Evolutionary conservation across 2,113 vertebrate species (phyloP), one percentile per base, ranked within the genome.

Genomic region (Lophochroa leadbeateri): DNA sequence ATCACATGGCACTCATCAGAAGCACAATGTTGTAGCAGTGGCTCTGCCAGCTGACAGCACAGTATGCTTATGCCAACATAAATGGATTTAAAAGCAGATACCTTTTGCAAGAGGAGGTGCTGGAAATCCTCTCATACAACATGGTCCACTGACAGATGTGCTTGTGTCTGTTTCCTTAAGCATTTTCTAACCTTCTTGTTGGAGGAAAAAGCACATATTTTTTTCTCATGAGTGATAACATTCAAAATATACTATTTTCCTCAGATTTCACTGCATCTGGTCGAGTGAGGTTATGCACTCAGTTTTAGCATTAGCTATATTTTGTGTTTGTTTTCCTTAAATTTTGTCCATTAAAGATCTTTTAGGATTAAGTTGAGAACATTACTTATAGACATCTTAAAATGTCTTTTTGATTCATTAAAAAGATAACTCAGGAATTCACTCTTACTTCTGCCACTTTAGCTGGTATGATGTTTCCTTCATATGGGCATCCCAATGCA

Each of bases 401-500:
- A 72, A 86, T 6, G 9, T 18, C 46, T 17, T 80, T 90, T 82
- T 78, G 68, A 88, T 82, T 76, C 11, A 88, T 52, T 65, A 75
- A 83, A 84, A 76, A 84, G 77, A 52, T n/a, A 95, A 95, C n/a
- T 24, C 19, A 68, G 17, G 96, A 67, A 35, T 50, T 46, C 63
- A 71, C 21, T 80, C 97, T 98, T 98, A 99, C 99, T 98, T 99
- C 98, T 65, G 98, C 98, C 84, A 99, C 99, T 98, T 99, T 99
- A 65, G 98, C 97, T 25, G 99, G 98, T 46, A 95, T 55, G 76
- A 99, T 82, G 23, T 93, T 96, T 98, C 99, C 99, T 98, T 99
- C 99, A 50, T 99, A 98, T 2, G 99, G 99, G 77, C 99, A 99
- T 90, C 99, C 99, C 76, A 99, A 97, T 13, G 97, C 98, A 97